Base-by-base conservation (phyloP, 2,797 vertebrate species). In the Sebastes iracundus region DNA sequence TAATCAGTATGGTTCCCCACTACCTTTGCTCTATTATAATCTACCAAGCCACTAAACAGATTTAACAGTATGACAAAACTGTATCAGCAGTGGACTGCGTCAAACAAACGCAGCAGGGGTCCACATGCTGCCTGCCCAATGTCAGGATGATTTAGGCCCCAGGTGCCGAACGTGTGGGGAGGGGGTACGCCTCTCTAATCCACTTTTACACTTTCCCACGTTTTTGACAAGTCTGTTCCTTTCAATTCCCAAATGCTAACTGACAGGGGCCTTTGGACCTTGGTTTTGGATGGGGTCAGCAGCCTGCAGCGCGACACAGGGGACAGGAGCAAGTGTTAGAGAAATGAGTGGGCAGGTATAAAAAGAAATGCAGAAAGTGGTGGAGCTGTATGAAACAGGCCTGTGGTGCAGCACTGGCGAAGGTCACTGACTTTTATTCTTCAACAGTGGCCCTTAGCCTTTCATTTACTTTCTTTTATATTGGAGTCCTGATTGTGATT, bases 151-250 rank as follows among this genome's bases (percentile, higher is more conserved):
- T 87, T 93, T 87, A 83, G 76, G 81, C 71, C 66, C 64, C 35
- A 71, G 75, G 80, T 75, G 77, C 69, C 18, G 9, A 80, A 85
- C 52, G 28, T 75, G 65, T 38, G 71, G 56, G 62, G 74, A 84
- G 85, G 78, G 82, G 75, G 65, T 75, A 80, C 33, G 56, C 68
- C 74, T 85, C 75, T 76, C 73, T 90, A 92, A 93, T 92, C 86
- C 86, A 82, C 79, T 92, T 90, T 86, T 86, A 89, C 77, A 89
- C 84, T 83, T 90, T 87, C 88, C 88, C 82, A 88, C 83, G 61
- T 65, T 92, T 93, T 92, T 90, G 83, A 94, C 84, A 89, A 81
- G 84, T 86, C 80, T 81, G 79, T 86, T 82, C 80, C 83, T 89
- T 92, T 91, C 79, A 87, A 67, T 83, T 89, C 79, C 85, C 75